phyloP scores from a whole-genome alignment of 2,797 vertebrate genomes.

The Tenualosa ilisha region DNA sequence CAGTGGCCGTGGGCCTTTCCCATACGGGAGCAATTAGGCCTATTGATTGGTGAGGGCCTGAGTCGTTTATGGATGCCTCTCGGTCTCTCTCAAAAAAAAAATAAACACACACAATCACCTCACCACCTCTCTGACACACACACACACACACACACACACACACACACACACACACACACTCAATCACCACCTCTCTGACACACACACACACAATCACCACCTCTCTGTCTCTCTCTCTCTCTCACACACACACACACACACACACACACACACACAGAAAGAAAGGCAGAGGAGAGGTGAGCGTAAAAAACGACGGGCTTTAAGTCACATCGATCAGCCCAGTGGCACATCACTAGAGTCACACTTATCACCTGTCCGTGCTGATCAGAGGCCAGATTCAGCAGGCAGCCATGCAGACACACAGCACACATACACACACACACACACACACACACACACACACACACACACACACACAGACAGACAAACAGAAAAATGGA shows the following conservation, averaged over 20 bases:
- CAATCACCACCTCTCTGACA: background rate
- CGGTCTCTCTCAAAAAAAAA: background rate
- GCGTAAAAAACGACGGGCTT: background rate
- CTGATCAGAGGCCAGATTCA: background rate
- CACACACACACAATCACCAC: background rate
- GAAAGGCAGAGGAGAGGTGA: background rate
- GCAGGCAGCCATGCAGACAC: background rate
- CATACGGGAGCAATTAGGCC: background rate
- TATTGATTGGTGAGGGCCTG: background rate
- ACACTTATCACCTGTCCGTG: conserved; percentile 19
- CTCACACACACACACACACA: background rate
- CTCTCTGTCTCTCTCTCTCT: no score
- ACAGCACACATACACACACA: background rate
- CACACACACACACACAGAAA: background rate
- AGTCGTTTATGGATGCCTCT: background rate
- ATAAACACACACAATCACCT: background rate
- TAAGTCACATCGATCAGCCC: background rate
- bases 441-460: background rate
- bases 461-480: background rate
- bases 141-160: background rate
- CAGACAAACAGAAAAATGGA: background rate
- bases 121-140: background rate
- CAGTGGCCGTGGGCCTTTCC: background rate
- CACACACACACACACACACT: background rate
- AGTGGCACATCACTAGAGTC: background rate